phyloP scores from a whole-genome alignment of 2,888 invertebrate species.

The Nesidiocoris tenuis region DNA sequence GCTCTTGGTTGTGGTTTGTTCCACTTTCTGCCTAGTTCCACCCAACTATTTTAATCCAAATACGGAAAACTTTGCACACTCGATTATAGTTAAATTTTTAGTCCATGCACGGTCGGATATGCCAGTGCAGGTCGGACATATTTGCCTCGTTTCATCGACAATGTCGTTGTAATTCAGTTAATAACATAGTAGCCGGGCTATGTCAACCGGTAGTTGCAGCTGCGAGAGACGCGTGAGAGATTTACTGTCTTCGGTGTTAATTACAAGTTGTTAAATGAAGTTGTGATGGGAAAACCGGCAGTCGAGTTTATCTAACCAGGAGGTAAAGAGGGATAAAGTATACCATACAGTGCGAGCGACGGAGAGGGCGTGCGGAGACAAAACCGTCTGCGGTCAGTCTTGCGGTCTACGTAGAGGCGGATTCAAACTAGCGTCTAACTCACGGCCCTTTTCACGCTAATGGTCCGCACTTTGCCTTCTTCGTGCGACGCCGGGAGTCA shows the following conservation, averaged over 20 bases:
- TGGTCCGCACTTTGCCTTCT: not conserved
- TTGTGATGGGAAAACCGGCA: not conserved
- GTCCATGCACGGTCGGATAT: no score
- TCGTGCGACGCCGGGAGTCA: not conserved
- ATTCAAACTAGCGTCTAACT: not conserved
- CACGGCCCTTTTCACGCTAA: not conserved
- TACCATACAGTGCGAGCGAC: no score
- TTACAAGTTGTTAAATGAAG: not conserved
- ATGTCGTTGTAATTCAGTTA: no score
- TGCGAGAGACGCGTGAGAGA: not conserved
- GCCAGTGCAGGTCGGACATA: no score
- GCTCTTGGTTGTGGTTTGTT: no score
- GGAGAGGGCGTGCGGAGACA: not conserved
- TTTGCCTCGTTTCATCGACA: no score
- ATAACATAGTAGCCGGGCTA: no score
- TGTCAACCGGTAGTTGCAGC: no score
- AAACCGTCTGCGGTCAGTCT: constrained; percentile 18
- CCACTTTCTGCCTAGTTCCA: no score
- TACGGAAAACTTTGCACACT: no score
- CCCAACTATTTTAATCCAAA: no score
- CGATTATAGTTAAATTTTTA: no score
- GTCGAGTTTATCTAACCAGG: not conserved
- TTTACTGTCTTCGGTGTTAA: not conserved
- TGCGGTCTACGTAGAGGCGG: constrained; percentile 4
- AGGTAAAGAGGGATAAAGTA: not conserved